phyloP scores from a whole-genome alignment of 2,113 vertebrate species.

The Antigone vipio region DNA sequence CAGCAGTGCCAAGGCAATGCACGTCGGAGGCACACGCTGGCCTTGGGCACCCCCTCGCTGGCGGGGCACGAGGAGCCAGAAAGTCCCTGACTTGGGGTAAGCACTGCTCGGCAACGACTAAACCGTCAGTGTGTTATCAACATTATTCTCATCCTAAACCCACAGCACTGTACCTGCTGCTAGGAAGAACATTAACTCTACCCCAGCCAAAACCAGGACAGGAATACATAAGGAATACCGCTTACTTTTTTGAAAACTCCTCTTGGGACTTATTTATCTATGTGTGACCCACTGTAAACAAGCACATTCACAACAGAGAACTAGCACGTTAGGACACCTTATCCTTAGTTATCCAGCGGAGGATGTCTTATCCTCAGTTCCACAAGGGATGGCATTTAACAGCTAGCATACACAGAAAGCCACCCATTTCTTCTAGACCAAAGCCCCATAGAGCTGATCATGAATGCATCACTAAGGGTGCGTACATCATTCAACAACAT shows the following conservation, averaged over 20 bases:
- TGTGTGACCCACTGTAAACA: neutral
- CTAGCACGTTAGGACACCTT: too few species aligned
- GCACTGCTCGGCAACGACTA: too few species aligned
- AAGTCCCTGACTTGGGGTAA: too few species aligned
- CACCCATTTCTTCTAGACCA: neutral
- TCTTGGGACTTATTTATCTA: neutral
- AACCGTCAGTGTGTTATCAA: too few species aligned
- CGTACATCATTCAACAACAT: neutral
- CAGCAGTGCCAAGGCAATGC: neutral
- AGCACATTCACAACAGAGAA: neutral
- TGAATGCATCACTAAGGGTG: neutral
- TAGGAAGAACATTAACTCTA: too few species aligned
- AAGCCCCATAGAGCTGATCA: neutral
- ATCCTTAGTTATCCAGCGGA: fast-evolving
- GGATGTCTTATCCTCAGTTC: neutral
- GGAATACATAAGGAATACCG: neutral
- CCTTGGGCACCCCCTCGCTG: too few species aligned
- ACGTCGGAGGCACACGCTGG: neutral
- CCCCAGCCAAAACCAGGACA: too few species aligned
- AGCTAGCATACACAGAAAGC: neutral
- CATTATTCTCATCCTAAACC: too few species aligned
- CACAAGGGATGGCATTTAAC: neutral
- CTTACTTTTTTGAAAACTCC: neutral
- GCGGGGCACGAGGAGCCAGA: too few species aligned
- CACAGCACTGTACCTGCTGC: too few species aligned